A percentile compares a stretch with the other conserved stretches of the same genome.
Evolutionary conservation across 2,797 vertebrate genomes (phyloP).

Genomic region (Macroramphosus scolopax): DNA sequence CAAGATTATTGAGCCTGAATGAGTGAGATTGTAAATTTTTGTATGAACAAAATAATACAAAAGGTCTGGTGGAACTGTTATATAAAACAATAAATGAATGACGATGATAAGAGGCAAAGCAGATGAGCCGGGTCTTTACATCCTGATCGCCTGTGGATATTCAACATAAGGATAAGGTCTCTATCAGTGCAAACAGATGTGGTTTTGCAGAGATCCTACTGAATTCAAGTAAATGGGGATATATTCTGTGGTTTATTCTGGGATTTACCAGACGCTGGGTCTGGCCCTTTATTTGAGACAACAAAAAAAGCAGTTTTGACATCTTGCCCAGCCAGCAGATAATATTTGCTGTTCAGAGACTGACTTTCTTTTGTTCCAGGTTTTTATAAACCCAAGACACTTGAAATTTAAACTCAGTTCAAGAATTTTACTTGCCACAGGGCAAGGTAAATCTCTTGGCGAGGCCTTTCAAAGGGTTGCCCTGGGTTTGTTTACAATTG

Average conservation of each 20-base stretch:
- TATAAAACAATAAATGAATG: too few relatives aligned
- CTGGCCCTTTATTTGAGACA: slow-evolving; percentile 76
- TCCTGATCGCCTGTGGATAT: slow-evolving; percentile 26
- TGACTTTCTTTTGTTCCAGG: slow-evolving; percentile 83
- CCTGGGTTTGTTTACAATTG: slow-evolving; percentile 87
- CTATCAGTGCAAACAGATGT: slow-evolving; percentile 51
- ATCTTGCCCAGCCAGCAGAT: slow-evolving; percentile 82
- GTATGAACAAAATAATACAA: too few relatives aligned
- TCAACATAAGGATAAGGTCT: slow-evolving; percentile 27
- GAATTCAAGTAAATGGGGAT: slow-evolving; percentile 72
- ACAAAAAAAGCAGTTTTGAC: slow-evolving; percentile 84
- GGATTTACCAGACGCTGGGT: slow-evolving; percentile 75
- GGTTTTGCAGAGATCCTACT: slow-evolving; percentile 53
- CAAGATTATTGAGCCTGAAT: too few relatives aligned
- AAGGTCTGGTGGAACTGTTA: too few relatives aligned
- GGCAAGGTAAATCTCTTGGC: slow-evolving; percentile 86
- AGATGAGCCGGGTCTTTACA: too few relatives aligned
- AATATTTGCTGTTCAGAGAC: slow-evolving; percentile 84
- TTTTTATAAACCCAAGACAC: slow-evolving; percentile 85
- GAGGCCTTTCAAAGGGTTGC: slow-evolving; percentile 83
- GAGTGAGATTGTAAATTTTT: too few relatives aligned
- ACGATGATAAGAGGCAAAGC: too few relatives aligned
- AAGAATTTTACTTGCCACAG: slow-evolving; percentile 86
- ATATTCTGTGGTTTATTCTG: slow-evolving; percentile 74
- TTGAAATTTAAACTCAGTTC: slow-evolving; percentile 87